Conservation (phyloP, 1,140 invertebrate genomes). For the Hyles euphorbiae region DNA sequence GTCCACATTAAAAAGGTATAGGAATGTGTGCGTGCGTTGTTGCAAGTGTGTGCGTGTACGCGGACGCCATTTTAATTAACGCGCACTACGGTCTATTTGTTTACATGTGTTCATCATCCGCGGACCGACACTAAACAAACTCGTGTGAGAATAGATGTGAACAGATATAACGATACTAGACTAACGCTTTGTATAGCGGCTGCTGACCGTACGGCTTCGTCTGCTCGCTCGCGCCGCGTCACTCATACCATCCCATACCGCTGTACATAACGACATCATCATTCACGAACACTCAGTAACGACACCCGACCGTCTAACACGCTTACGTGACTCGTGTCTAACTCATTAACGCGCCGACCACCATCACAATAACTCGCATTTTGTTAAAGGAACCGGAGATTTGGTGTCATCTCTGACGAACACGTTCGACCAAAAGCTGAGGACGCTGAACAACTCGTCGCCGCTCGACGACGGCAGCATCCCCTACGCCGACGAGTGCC, state of each 20-base stretch:
- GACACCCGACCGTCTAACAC: conserved; percentile 30
- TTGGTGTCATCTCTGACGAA: conserved; percentile 80
- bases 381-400: conserved; percentile 74
- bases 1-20: conserved; percentile 71
- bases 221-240: conserved; percentile 37
- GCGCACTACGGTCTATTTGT: conserved; percentile 27
- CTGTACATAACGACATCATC: conserved; percentile 43
- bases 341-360: conserved; percentile 7
- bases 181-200: conserved; percentile 59
- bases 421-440: conserved; percentile 82
- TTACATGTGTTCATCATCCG: conserved; percentile 19
- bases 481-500: conserved; percentile 70
- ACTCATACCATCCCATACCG: conserved; percentile 22
- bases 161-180: conserved; percentile 31
- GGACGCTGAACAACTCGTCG: conserved; percentile 72
- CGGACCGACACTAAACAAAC: neutral
- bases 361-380: conserved; percentile 1
- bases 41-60: conserved; percentile 65
- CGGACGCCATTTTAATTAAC: conserved; percentile 32
- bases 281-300: conserved; percentile 25
- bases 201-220: conserved; percentile 57
- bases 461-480: conserved; percentile 73
- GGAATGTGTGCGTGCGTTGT: conserved; percentile 69
- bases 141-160: conserved; percentile 27
- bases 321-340: conserved; percentile 46